phyloP scores from a whole-genome alignment of 1,140 invertebrate species.

The Scylla paramamosain region DNA sequence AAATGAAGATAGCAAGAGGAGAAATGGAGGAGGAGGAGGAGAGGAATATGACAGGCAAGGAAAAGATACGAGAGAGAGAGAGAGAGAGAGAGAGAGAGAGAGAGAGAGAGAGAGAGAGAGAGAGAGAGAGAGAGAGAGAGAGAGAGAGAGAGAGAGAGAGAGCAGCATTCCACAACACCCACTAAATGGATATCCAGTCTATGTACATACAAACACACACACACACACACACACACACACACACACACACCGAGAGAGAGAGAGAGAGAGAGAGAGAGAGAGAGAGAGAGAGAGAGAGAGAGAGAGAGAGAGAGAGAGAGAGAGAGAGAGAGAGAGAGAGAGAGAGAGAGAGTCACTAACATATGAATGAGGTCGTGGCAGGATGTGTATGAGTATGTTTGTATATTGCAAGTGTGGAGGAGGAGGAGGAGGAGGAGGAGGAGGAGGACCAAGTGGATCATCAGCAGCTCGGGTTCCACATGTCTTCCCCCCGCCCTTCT shows the following conservation, averaged over 20 bases:
- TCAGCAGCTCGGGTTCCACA: constrained; percentile 19
- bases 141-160: background rate
- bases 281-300: constrained; percentile 24
- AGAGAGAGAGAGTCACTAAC: background rate
- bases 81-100: background rate
- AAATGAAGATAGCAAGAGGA: background rate
- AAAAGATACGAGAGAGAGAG: too few relatives aligned
- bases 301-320: constrained; percentile 44
- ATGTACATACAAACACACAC: background rate
- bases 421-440: background rate
- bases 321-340: constrained; percentile 39
- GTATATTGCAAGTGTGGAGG: background rate
- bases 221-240: too few relatives aligned
- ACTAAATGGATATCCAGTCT: background rate
- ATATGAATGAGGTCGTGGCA: background rate
- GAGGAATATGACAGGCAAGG: background rate
- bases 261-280: too few relatives aligned
- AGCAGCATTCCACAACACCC: background rate
- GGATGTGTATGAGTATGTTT: background rate
- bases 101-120: background rate
- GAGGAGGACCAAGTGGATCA: background rate
- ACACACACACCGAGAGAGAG: too few relatives aligned
- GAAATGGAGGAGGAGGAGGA: background rate
- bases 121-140: constrained; percentile 6
- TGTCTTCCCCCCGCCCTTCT: background rate